Evolutionary conservation across 2,888 invertebrate genomes (phyloP), one percentile per base, ranked within the genome.

Genomic region (Ectemnius lituratus): DNA sequence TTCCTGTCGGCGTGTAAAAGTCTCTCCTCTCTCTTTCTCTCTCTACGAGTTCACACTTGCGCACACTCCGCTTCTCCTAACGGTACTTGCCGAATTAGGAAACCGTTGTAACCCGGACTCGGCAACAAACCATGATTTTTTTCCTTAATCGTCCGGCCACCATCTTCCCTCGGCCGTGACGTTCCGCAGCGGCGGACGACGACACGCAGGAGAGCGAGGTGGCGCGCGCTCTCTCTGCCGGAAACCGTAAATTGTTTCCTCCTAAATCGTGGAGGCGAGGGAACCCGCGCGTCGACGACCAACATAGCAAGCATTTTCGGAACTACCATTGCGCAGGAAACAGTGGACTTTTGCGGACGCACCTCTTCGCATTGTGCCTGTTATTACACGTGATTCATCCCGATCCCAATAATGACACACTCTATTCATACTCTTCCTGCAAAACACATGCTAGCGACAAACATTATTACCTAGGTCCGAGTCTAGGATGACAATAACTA

Each of bases 191-290:
- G 23, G 23, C 23, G 23, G 75, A 78, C 74, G 75, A 70, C 75
- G 72, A 73, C 80, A 79, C 68, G 66, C 76, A 75, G 62, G 72
- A 73, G 37, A 37, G 37, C 37, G 11, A 37, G 37, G 37, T 8
- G 37, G 37, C 37, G 5, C 37, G 5, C 37, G 5, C 67, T 62
- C 78, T 69, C 78, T 75, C 78, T 75, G 72, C 79, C 84, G 87
- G 85, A 85, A 87, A 81, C 64, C 65, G 78, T 75, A 79, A 86
- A 88, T 87, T 84, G 85, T 84, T 88, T 87, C 84, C 81, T 83
- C 81, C 81, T 82, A 82, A 87, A 86, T 83, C 81, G 80, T 78
- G 71, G 61, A 87, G 78, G 80, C 82, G 80, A 80, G 82, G 11
- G 14, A 52, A 4, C 4, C 16, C 16, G 16, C 5, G 16, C 52